Conservation (phyloP, 2,888 invertebrate species). For the Zaprionus bogoriensis region DNA sequence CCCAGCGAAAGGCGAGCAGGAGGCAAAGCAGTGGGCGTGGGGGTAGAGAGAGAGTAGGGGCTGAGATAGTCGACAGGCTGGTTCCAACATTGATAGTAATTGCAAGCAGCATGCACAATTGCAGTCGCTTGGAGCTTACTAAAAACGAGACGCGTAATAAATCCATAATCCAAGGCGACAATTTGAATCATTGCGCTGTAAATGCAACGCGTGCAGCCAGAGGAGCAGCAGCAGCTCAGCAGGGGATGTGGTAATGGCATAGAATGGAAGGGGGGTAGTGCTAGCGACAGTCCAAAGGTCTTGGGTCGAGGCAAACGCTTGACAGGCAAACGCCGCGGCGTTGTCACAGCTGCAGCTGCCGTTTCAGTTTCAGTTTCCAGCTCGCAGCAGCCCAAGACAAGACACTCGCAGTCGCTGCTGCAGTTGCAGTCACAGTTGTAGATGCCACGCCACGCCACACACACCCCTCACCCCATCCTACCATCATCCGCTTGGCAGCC, state of each 20-base stretch:
- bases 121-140: conserved; percentile 68
- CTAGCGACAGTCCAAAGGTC: conserved; percentile 24
- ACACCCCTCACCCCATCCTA: background rate
- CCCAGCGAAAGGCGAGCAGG: too few species aligned
- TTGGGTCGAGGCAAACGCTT: conserved; percentile 36
- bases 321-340: conserved; percentile 35
- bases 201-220: conserved; percentile 33
- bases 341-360: conserved; percentile 47
- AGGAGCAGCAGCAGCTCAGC: background rate
- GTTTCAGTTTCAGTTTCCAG: conserved; percentile 17
- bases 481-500: conserved; percentile 15
- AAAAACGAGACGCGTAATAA: conserved; percentile 76
- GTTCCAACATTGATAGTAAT: conserved; percentile 68
- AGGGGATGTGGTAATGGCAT: background rate
- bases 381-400: conserved; percentile 51
- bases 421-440: conserved; percentile 37
- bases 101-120: conserved; percentile 74
- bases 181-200: conserved; percentile 75
- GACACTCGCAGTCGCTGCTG: conserved; percentile 47
- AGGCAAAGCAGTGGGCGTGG: background rate
- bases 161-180: conserved; percentile 78
- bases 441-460: conserved; percentile 8
- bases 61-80: conserved; percentile 23
- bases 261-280: background rate
- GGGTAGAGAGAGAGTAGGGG: background rate